These are phyloP conservation scores for Catharus fuscescens DNA, from an alignment of 2,113 vertebrate genomes.

Conservation along the genomic window DNA sequence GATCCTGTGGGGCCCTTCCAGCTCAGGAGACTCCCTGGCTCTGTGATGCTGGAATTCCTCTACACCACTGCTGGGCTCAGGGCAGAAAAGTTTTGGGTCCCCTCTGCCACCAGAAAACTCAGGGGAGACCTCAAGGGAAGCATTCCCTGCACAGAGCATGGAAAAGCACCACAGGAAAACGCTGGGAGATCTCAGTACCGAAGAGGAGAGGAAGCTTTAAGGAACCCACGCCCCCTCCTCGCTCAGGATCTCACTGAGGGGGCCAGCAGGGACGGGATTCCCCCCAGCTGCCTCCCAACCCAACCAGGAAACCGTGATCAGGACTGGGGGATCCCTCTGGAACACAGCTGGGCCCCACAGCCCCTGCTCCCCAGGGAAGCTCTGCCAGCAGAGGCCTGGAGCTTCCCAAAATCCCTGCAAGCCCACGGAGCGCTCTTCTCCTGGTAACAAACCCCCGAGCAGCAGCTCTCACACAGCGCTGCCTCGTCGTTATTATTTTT, in stretches of 20 bases:
- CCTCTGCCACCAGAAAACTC: background rate
- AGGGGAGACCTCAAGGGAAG: fast-evolving
- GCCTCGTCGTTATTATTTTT: background rate
- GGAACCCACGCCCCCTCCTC: fast-evolving
- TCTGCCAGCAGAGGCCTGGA: background rate
- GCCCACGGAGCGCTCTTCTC: background rate
- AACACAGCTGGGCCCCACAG: background rate
- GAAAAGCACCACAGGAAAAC: background rate
- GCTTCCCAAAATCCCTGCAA: background rate
- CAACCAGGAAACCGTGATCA: background rate
- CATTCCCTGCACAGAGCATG: fast-evolving
- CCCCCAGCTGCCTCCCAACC: background rate
- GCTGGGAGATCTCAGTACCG: background rate
- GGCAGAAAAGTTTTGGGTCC: background rate
- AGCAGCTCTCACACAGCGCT: background rate
- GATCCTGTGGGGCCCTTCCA: background rate
- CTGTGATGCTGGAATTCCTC: background rate
- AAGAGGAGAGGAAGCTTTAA: background rate
- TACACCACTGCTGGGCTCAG: background rate
- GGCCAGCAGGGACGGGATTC: background rate
- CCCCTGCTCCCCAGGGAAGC: background rate
- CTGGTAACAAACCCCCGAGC: background rate
- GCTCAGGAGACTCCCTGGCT: background rate
- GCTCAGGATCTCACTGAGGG: background rate
- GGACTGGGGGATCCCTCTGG: background rate